Conservation (phyloP, 2,113 vertebrate genomes). For the Campylomormyrus numenius region DNA sequence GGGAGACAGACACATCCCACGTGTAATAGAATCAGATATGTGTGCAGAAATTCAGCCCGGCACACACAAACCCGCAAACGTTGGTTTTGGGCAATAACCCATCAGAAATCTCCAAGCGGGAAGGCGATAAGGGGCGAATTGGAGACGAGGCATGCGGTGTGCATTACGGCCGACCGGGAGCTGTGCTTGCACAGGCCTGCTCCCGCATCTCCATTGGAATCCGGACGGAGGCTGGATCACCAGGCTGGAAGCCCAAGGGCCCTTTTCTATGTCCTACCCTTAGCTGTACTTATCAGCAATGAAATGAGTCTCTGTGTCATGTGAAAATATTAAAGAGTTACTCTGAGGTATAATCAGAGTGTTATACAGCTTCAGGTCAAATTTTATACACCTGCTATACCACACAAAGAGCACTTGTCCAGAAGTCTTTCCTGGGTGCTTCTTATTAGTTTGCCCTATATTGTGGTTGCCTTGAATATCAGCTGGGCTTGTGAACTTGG, state of each 20-base stretch:
- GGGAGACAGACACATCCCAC: not conserved
- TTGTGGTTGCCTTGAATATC: not conserved
- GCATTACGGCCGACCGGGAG: not conserved
- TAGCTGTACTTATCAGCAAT: not conserved
- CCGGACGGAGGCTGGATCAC: not conserved
- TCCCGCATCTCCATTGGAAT: not conserved
- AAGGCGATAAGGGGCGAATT: not conserved
- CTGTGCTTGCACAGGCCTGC: not conserved
- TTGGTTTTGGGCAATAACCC: not conserved
- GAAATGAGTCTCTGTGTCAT: not conserved
- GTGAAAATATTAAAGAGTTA: not conserved
- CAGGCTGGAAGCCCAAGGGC: not conserved
- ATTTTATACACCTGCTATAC: not conserved
- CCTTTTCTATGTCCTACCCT: not conserved
- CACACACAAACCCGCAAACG: constrained; percentile 22
- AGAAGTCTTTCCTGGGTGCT: not conserved
- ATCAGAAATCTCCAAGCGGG: constrained; percentile 8
- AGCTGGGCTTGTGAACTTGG: not conserved
- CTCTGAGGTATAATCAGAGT: not conserved
- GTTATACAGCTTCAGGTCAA: not conserved
- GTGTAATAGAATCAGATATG: constrained; percentile 29
- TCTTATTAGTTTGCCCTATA: not conserved
- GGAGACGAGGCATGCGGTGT: not conserved
- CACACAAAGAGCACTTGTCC: not conserved
- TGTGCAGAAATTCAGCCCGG: not conserved